phyloP scores from a whole-genome alignment of 2,888 invertebrate species.

The Tinea semifulvella region DNA sequence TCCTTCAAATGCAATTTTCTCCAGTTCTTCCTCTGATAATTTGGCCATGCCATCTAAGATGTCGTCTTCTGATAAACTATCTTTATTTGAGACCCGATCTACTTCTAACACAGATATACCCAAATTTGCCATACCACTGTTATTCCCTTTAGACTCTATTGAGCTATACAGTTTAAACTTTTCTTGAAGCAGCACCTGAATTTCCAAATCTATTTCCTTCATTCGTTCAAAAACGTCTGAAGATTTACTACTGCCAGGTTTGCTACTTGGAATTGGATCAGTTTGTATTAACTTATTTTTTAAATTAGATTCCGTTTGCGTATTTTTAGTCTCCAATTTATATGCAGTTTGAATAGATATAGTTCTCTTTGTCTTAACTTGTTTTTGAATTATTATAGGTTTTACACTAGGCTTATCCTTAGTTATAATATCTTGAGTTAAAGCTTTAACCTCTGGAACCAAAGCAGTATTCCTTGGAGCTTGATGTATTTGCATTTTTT shows the following conservation, averaged over 20 bases:
- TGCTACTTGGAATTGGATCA: conserved; percentile 24
- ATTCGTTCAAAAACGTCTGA: conserved; percentile 60
- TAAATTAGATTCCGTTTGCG: conserved; percentile 35
- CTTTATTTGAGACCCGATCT: conserved; percentile 24
- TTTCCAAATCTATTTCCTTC: conserved; percentile 69
- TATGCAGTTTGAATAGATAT: conserved; percentile 33
- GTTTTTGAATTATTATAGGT: neutral
- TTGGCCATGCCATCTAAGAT: conserved; percentile 47
- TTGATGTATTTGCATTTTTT: conserved; percentile 35
- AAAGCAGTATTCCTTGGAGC: conserved; percentile 43
- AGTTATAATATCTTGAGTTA: conserved; percentile 12
- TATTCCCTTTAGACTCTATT: conserved; percentile 41
- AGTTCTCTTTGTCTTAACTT: conserved; percentile 24
- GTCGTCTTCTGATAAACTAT: conserved; percentile 30
- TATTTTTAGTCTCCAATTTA: conserved; percentile 32
- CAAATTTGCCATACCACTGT: conserved; percentile 35
- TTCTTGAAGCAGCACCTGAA: conserved; percentile 64
- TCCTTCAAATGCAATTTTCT: conserved; percentile 43
- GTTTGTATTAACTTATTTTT: conserved; percentile 38
- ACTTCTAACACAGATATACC: conserved; percentile 55
- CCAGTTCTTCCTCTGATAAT: conserved; percentile 51
- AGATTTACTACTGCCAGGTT: conserved; percentile 23
- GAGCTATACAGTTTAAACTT: conserved; percentile 66
- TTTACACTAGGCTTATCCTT: neutral
- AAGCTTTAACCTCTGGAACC: conserved; percentile 2